Conservation (phyloP, 2,113 vertebrate genomes). For the Trogon surrucura region DNA sequence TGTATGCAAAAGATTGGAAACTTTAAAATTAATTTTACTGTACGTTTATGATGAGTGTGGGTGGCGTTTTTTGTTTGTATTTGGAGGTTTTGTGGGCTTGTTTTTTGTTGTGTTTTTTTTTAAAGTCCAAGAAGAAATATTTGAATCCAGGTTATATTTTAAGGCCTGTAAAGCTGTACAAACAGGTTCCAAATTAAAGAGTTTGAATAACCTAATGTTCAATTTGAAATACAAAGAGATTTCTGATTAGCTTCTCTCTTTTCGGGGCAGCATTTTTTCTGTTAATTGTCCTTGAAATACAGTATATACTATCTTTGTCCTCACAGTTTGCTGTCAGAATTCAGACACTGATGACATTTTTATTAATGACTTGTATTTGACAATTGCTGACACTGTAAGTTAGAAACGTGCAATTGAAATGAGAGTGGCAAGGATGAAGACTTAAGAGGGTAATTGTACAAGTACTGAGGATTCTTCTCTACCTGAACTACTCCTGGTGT, state of each 20-base stretch:
- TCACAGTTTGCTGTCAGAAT: neutral
- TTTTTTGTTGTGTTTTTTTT: neutral
- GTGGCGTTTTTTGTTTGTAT: neutral
- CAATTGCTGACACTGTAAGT: constrained; percentile 4
- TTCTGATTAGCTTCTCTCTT: neutral
- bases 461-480: neutral
- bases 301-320: neutral
- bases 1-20: neutral
- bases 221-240: neutral
- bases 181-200: neutral
- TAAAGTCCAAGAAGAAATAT: neutral
- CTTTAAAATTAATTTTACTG: neutral
- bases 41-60: neutral
- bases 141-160: neutral
- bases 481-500: neutral
- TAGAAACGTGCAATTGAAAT: constrained; percentile 16
- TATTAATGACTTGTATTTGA: constrained; percentile 37
- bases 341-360: neutral
- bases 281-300: constrained; percentile 5
- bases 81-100: too few relatives aligned
- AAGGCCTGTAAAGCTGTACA: neutral
- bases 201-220: neutral
- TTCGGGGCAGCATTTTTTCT: neutral
- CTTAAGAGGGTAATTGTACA: constrained; percentile 6
- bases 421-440: neutral